These are phyloP conservation scores for Apis florea DNA, from an alignment of 1,140 invertebrate species.

Conservation along the genomic window DNA sequence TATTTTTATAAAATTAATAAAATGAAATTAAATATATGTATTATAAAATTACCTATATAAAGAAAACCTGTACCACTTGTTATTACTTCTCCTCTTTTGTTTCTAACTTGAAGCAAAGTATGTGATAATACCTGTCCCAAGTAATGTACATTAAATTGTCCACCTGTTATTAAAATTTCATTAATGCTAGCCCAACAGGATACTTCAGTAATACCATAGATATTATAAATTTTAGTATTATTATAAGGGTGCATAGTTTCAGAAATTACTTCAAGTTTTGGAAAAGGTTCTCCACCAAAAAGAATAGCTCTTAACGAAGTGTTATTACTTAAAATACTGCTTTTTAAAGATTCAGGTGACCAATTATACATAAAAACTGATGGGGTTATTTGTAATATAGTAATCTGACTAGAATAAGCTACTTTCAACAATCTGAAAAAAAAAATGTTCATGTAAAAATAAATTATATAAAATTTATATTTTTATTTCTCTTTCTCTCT, in stretches of 20 bases:
- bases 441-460: not conserved
- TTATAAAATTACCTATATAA: conserved; percentile 79
- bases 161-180: conserved; percentile 77
- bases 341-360: conserved; percentile 80
- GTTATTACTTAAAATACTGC: conserved; percentile 81
- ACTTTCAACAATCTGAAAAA: conserved; percentile 76
- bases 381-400: conserved; percentile 89
- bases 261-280: conserved; percentile 75
- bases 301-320: conserved; percentile 82
- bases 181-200: conserved; percentile 90
- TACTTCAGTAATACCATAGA: conserved; percentile 92
- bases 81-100: conserved; percentile 66
- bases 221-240: conserved; percentile 85
- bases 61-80: conserved; percentile 81
- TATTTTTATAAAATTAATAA: conserved; percentile 9
- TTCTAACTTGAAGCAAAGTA: conserved; percentile 82
- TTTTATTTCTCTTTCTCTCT: too few species aligned
- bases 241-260: conserved; percentile 80
- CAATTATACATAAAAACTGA: conserved; percentile 84
- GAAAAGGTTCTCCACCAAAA: conserved; percentile 84
- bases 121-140: conserved; percentile 84
- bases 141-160: conserved; percentile 49
- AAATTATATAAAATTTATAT: not conserved
- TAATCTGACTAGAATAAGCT: conserved; percentile 79
- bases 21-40: conserved; percentile 15